phyloP scores from a whole-genome alignment of 2,797 vertebrate genomes.

The Rhynchotus rufescens region DNA sequence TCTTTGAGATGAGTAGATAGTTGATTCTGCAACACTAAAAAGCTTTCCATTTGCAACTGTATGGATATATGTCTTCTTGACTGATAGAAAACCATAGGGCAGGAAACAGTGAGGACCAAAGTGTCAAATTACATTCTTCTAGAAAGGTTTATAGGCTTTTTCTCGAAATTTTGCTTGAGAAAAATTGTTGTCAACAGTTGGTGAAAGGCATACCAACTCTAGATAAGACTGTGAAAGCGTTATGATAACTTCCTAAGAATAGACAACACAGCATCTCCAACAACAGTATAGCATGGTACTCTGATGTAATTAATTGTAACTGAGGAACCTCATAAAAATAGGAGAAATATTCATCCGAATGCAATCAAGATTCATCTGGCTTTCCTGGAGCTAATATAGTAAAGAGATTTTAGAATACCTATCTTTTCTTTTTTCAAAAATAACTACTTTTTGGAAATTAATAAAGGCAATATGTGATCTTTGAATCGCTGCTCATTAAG shows the following conservation, averaged over 20 bases:
- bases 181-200: background rate
- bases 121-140: background rate
- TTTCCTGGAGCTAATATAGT: background rate
- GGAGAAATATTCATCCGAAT: background rate
- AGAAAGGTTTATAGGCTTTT: background rate
- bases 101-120: background rate
- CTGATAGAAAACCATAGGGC: background rate
- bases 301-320: background rate
- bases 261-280: background rate
- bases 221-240: background rate
- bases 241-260: background rate
- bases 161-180: background rate
- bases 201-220: background rate
- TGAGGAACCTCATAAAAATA: background rate
- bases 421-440: background rate
- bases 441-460: too few species aligned
- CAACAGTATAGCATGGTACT: background rate
- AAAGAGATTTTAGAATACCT: background rate
- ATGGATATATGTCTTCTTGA: background rate
- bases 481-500: background rate
- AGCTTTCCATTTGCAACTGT: background rate
- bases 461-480: too few species aligned
- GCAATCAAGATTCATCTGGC: background rate
- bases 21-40: background rate
- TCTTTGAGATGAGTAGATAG: background rate